phyloP scores from a whole-genome alignment of 2,797 vertebrate species.

The Dermochelys coriacea region DNA sequence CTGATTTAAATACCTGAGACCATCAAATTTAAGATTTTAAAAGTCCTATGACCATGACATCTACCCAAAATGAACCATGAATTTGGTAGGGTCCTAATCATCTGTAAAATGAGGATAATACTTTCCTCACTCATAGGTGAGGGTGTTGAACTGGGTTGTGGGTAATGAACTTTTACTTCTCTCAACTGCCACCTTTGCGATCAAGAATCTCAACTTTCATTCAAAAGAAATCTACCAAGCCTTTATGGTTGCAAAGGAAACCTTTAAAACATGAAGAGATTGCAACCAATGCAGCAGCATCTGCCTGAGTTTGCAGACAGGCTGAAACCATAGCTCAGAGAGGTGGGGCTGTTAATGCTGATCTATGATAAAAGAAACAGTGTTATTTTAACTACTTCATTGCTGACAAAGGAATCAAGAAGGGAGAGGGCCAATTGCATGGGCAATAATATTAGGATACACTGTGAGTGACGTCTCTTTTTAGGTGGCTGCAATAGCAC shows the following conservation, averaged over 20 bases:
- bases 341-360: background rate
- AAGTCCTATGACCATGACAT: no score
- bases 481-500: accelerated
- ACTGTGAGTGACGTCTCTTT: accelerated
- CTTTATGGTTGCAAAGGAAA: background rate
- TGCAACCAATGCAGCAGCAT: background rate
- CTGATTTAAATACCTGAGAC: no score
- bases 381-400: accelerated
- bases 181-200: background rate
- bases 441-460: accelerated
- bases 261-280: background rate
- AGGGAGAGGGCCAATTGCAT: background rate
- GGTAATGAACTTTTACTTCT: accelerated
- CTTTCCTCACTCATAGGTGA: background rate
- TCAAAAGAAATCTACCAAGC: accelerated
- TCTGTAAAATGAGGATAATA: background rate
- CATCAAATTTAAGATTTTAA: no score
- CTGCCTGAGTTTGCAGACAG: background rate
- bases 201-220: accelerated
- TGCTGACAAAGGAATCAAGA: accelerated
- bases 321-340: background rate
- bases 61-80: no score
- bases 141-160: background rate
- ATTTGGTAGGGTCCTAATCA: background rate
- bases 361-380: accelerated